These are phyloP conservation scores for Onychostoma macrolepis DNA, from an alignment of 2,113 vertebrate genomes.

Conservation along the genomic window DNA sequence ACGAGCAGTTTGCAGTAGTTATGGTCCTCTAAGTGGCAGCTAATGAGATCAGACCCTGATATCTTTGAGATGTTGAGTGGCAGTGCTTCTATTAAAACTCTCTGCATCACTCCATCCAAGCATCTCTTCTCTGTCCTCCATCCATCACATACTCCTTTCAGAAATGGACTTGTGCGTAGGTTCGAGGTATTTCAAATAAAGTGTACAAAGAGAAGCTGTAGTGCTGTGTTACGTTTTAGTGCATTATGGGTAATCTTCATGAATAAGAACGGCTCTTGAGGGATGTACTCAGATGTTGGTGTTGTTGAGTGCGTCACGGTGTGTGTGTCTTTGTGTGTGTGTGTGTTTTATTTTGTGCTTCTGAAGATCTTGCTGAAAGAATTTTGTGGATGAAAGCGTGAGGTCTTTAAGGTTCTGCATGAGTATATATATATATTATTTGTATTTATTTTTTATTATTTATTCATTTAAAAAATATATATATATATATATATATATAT, in stretches of 20 bases:
- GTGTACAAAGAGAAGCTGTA: not conserved
- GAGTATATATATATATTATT: not conserved
- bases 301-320: not conserved
- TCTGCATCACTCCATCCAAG: slow-evolving; percentile 27
- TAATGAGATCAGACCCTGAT: slow-evolving; percentile 53
- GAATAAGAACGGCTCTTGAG: slow-evolving; percentile 2
- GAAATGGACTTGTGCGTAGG: not conserved
- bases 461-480: no score
- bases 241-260: slow-evolving; percentile 24
- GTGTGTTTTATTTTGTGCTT: not conserved
- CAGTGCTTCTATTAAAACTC: slow-evolving; percentile 44
- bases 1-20: slow-evolving; percentile 34
- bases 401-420: slow-evolving; percentile 1
- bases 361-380: not conserved
- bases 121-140: slow-evolving; percentile 1
- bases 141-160: slow-evolving; percentile 15
- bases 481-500: no score
- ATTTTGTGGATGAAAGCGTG: not conserved
- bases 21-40: slow-evolving; percentile 52
- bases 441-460: not conserved
- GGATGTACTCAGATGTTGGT: slow-evolving; percentile 17
- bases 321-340: slow-evolving; percentile 30
- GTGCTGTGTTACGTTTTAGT: not conserved
- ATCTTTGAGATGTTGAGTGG: slow-evolving; percentile 46
- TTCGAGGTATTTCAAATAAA: not conserved